These are phyloP conservation scores for Philantomba maxwellii DNA, from an alignment of 2,113 vertebrate genomes.

Conservation along the genomic window DNA sequence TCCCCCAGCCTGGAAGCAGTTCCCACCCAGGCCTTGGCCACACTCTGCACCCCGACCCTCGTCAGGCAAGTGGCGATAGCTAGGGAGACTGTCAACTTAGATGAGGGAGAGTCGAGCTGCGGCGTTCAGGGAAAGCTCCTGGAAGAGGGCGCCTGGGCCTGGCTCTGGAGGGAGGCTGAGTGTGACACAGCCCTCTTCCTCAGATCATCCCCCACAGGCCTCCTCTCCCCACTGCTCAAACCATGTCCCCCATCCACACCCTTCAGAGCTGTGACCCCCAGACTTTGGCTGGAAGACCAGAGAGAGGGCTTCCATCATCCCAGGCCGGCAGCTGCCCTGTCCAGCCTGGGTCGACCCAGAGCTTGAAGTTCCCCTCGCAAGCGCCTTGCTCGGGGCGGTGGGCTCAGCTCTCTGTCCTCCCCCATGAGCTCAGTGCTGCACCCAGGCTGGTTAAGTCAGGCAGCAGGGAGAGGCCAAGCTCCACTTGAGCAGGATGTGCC, in stretches of 20 bases:
- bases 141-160: neutral
- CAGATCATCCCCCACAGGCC: neutral
- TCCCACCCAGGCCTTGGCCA: neutral
- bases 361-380: neutral
- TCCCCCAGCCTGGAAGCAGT: neutral
- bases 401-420: neutral
- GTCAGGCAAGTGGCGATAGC: neutral
- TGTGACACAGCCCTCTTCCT: neutral
- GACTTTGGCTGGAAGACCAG: neutral
- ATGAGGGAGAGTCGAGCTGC: neutral
- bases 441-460: neutral
- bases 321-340: neutral
- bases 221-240: neutral
- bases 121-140: neutral
- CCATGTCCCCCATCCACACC: rapidly evolving
- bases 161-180: neutral
- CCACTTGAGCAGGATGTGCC: neutral
- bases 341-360: neutral
- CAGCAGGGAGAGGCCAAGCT: neutral
- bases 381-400: neutral
- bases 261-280: neutral
- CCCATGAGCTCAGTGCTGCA: neutral
- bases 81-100: neutral
- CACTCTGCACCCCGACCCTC: neutral
- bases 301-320: neutral